phyloP scores from a whole-genome alignment of 2,797 vertebrate genomes.

The Diplodus sargus region DNA sequence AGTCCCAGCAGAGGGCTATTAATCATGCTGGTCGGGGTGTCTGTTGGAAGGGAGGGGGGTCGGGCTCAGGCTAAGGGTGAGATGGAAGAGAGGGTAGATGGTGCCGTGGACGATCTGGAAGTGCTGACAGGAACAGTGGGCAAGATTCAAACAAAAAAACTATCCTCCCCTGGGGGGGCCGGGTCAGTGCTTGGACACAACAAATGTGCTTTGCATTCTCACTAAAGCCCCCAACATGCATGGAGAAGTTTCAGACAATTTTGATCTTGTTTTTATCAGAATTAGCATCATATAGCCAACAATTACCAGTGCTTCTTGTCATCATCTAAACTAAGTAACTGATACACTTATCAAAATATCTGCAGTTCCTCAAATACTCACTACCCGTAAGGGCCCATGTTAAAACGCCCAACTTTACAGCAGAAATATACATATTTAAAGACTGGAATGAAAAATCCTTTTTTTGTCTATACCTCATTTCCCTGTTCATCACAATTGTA shows the following conservation, averaged over 20 bases:
- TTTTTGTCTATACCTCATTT: too few species aligned
- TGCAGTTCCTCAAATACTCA: too few species aligned
- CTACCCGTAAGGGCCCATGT: too few species aligned
- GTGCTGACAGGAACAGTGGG: conserved; percentile 86
- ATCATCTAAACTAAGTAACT: neutral
- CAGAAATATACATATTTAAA: too few species aligned
- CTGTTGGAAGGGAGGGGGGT: conserved; percentile 45
- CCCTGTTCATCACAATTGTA: too few species aligned
- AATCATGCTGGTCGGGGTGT: conserved; percentile 81
- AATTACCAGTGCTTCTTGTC: neutral
- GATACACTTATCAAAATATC: too few species aligned
- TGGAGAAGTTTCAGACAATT: conserved; percentile 5
- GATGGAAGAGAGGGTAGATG: conserved; percentile 56
- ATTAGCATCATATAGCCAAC: neutral
- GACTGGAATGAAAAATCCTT: too few species aligned
- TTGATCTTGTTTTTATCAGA: conserved; percentile 3
- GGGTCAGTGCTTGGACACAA: neutral
- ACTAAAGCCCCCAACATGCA: conserved; percentile 1
- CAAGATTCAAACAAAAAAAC: conserved; percentile 79
- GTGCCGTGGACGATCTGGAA: conserved; percentile 73
- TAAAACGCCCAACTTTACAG: too few species aligned
- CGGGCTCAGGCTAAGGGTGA: conserved; percentile 40
- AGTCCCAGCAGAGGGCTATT: conserved; percentile 86
- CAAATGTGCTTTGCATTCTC: conserved; percentile 15
- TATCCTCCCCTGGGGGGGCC: conserved; percentile 36